These are phyloP conservation scores for Tamandua tetradactyla DNA, from an alignment of 2,797 vertebrate species.

Conservation along the genomic window DNA sequence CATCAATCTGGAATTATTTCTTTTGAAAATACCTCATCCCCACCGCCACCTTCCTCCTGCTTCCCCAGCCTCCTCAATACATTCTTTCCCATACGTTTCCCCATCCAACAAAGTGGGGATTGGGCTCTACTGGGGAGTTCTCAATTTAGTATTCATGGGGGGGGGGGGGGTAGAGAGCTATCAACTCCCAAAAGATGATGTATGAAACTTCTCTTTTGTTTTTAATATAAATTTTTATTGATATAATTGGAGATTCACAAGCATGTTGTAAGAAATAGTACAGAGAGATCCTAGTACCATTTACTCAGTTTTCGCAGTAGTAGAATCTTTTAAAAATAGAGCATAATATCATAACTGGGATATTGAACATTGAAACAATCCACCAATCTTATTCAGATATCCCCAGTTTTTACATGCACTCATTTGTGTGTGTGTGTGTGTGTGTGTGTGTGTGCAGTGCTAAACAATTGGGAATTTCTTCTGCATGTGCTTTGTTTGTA, in stretches of 20 bases:
- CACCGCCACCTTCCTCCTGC: too few species aligned
- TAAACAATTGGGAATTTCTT: not conserved
- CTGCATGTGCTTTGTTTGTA: not conserved
- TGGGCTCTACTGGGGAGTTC: not conserved
- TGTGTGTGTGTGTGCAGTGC: not conserved
- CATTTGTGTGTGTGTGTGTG: not conserved
- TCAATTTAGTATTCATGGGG: not conserved
- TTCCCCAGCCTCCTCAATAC: too few species aligned
- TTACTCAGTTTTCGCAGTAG: not conserved
- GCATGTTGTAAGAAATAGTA: slow-evolving; percentile 17
- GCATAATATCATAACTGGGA: not conserved
- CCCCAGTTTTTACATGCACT: not conserved
- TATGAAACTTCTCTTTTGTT: not conserved
- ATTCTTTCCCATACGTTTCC: not conserved
- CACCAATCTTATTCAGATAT: not conserved
- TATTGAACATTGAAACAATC: not conserved
- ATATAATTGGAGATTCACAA: slow-evolving; percentile 28
- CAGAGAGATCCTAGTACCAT: not conserved
- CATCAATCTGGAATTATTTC: slow-evolving; percentile 94
- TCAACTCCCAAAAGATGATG: not conserved
- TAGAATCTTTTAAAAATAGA: not conserved
- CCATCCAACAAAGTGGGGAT: not conserved
- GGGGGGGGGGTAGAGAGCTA: not conserved
- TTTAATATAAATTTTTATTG: not conserved
- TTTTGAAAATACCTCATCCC: slow-evolving; percentile 96